Evolutionary conservation across 2,113 vertebrate species (phyloP).

Genomic region (Entelurus aequoreus): DNA sequence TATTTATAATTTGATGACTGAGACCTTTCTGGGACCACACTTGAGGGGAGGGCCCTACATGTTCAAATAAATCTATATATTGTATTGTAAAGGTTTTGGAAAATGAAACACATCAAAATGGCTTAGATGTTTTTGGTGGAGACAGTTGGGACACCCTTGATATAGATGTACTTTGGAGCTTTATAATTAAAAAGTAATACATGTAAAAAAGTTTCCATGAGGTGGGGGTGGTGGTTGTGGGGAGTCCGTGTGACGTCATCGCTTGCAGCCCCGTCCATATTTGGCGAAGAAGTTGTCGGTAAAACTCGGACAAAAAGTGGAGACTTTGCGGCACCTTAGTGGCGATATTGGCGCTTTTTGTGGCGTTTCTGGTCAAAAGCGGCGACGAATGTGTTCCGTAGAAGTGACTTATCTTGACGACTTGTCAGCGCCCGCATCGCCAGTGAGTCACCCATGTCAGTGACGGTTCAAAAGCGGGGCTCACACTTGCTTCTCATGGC

Average conservation of each 20-base stretch:
- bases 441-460: background rate
- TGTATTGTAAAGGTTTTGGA: too few relatives aligned
- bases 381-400: background rate
- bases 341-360: background rate
- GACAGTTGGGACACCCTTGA: background rate
- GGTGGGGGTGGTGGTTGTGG: background rate
- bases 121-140: too few relatives aligned
- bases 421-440: background rate
- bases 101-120: too few relatives aligned
- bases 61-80: too few relatives aligned
- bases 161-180: background rate
- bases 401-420: background rate
- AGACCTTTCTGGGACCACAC: too few relatives aligned
- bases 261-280: conserved; percentile 57
- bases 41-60: too few relatives aligned
- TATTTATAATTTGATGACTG: too few relatives aligned
- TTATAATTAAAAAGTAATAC: background rate
- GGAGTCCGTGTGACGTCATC: conserved; percentile 63
- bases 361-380: background rate
- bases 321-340: background rate
- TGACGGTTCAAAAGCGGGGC: conserved; percentile 2
- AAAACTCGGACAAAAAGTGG: conserved; percentile 21
- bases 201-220: background rate
- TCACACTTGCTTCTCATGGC: conserved; percentile 3
- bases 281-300: conserved; percentile 48